Conservation (phyloP, 2,888 invertebrate species). For the Pachydiplax longipennis region DNA sequence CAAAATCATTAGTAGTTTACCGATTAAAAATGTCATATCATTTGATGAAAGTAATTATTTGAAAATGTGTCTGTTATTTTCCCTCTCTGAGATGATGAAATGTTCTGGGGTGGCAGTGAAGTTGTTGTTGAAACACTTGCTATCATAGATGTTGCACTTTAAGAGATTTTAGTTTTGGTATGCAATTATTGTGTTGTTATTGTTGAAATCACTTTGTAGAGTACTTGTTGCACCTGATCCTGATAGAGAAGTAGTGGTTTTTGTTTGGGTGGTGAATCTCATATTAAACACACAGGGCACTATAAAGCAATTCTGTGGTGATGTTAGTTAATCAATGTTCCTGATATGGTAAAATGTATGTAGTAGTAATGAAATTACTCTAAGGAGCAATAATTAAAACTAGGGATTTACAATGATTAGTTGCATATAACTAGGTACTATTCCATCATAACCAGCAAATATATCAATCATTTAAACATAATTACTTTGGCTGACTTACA, state of each 20-base stretch:
- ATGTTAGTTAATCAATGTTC: not conserved
- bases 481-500: not conserved
- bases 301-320: not conserved
- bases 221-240: conserved; percentile 19
- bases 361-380: not conserved
- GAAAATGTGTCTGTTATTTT: no score
- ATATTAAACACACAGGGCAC: not conserved
- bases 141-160: conserved; percentile 23
- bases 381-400: conserved; percentile 29
- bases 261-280: not conserved
- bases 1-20: no score
- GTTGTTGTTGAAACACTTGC: conserved; percentile 30
- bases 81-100: not conserved
- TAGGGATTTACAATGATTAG: not conserved
- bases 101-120: not conserved
- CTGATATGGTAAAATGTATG: not conserved
- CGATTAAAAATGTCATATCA: no score
- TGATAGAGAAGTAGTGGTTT: not conserved
- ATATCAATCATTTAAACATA: not conserved
- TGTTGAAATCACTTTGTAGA: conserved; percentile 19
- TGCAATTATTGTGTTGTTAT: conserved; percentile 19
- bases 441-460: not conserved
- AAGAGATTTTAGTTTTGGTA: conserved; percentile 10
- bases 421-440: not conserved
- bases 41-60: no score